A percentile compares a stretch with the other conserved stretches of the same genome.
Conservation (phyloP, 2,888 invertebrate genomes). For the Nemoura dubitans region DNA sequence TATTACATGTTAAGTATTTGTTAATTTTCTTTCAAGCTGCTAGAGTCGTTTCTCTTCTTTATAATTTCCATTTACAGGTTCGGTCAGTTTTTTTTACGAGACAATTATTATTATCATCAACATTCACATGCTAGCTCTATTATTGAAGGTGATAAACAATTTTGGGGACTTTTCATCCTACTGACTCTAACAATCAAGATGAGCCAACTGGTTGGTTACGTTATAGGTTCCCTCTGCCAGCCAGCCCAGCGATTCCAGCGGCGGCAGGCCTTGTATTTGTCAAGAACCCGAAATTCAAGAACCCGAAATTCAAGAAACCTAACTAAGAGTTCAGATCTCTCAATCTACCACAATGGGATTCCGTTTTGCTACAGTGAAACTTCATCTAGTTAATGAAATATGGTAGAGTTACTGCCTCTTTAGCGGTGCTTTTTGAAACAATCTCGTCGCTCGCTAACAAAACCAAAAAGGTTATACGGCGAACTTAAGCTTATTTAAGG, state of each 20-base stretch:
- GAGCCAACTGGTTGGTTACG: neutral
- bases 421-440: too few species aligned
- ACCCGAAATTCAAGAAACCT: neutral
- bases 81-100: slow-evolving; percentile 29
- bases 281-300: too few species aligned
- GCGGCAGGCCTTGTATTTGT: too few species aligned
- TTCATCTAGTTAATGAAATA: neutral
- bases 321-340: neutral
- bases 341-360: neutral
- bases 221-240: too few species aligned
- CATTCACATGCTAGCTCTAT: slow-evolving; percentile 42
- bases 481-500: too few species aligned
- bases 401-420: neutral
- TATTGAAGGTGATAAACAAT: slow-evolving; percentile 45
- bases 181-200: slow-evolving; percentile 7
- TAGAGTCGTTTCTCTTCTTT: neutral
- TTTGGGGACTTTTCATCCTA: slow-evolving; percentile 9
- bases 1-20: slow-evolving; percentile 14
- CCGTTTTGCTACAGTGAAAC: neutral
- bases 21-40: slow-evolving; percentile 14
- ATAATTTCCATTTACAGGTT: neutral
- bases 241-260: too few species aligned
- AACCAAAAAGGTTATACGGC: too few species aligned
- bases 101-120: slow-evolving; percentile 22
- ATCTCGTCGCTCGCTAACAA: too few species aligned